Evolutionary conservation across 2,888 invertebrate species (phyloP).

Genomic region (Spisula solida): DNA sequence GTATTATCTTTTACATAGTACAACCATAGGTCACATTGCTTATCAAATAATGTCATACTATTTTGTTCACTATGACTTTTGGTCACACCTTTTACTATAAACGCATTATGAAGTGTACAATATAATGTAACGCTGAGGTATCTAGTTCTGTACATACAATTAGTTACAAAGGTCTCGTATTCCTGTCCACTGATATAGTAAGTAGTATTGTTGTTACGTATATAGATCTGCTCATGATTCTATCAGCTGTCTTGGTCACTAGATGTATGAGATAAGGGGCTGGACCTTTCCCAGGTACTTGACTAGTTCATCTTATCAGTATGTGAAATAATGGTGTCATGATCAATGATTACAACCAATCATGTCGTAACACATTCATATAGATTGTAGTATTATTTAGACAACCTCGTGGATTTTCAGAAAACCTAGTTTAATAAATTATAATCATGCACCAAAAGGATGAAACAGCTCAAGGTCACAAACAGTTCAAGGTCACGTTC

Average conservation of each 20-base stretch:
- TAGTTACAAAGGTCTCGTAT: too few relatives aligned
- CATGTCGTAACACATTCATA: background rate
- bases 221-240: conserved; percentile 27
- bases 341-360: background rate
- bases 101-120: too few relatives aligned
- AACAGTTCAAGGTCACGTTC: background rate
- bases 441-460: background rate
- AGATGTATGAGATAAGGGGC: conserved; percentile 22
- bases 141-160: too few relatives aligned
- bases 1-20: too few relatives aligned
- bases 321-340: conserved; percentile 30
- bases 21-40: background rate
- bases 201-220: conserved; percentile 45
- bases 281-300: conserved; percentile 43
- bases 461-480: background rate
- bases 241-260: conserved; percentile 36
- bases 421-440: background rate
- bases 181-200: background rate
- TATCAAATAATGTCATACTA: background rate
- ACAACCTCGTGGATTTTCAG: background rate
- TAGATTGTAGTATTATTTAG: background rate
- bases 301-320: conserved; percentile 34
- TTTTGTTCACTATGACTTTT: background rate
- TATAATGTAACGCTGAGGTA: too few relatives aligned
- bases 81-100: background rate